Conservation (phyloP, 35 echinoderm and acorn worm genomes). For the Lytechinus pictus region DNA sequence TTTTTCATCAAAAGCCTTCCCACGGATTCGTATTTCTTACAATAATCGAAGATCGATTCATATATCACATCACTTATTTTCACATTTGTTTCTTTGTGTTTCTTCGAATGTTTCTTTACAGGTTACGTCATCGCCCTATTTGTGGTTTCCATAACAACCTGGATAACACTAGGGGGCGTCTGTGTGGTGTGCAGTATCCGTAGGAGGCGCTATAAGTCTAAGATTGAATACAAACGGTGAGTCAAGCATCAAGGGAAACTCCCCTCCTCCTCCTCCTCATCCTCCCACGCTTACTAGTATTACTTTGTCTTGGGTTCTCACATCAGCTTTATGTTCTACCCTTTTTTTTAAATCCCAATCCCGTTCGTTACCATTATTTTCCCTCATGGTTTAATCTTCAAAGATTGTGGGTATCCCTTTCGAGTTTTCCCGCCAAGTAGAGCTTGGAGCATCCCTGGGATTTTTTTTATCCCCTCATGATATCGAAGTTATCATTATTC, state of each 20-base stretch:
- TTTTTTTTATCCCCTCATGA: too few relatives aligned
- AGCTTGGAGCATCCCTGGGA: not conserved
- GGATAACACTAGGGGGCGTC: conserved; percentile 38
- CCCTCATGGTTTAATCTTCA: not conserved
- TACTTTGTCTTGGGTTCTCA: not conserved
- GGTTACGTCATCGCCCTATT: conserved; percentile 52
- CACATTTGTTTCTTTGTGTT: too few relatives aligned
- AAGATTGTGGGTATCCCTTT: not conserved
- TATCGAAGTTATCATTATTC: too few relatives aligned
- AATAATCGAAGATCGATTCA: not conserved
- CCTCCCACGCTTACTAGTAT: not conserved
- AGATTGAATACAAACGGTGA: conserved; percentile 50
- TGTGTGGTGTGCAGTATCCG: conserved; percentile 50
- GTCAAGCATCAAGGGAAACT: not conserved
- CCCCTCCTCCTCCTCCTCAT: not conserved
- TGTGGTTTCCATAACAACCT: conserved; percentile 43
- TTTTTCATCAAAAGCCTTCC: not conserved
- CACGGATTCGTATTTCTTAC: too few relatives aligned
- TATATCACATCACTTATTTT: not conserved
- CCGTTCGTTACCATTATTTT: not conserved
- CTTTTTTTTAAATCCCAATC: not conserved
- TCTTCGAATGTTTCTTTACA: not conserved
- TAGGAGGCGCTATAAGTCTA: conserved; percentile 40
- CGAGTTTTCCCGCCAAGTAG: not conserved
- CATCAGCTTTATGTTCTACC: not conserved